Conservation (phyloP, 1,140 invertebrate genomes). For the Lethrus apterus region DNA sequence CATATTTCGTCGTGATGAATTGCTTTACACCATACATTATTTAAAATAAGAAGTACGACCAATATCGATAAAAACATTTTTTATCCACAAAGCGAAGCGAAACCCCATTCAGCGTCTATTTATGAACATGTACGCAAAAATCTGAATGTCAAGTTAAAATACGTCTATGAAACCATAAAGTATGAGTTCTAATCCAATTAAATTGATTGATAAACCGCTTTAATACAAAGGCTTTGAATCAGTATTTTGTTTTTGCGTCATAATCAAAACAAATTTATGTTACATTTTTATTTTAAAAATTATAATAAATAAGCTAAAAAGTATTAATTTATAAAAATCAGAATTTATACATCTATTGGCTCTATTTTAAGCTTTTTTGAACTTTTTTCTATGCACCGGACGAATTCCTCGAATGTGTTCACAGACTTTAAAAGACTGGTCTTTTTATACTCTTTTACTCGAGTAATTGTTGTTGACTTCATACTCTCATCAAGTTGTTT, state of each 20-base stretch:
- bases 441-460: constrained; percentile 67
- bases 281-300: not conserved
- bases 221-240: too few relatives aligned
- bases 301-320: not conserved
- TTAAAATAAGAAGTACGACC: not conserved
- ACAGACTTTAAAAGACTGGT: constrained; percentile 63
- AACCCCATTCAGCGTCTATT: not conserved
- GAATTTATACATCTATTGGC: too few relatives aligned
- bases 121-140: not conserved
- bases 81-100: not conserved
- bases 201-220: too few relatives aligned
- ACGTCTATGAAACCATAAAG: not conserved
- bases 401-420: constrained; percentile 65
- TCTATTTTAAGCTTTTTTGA: constrained; percentile 16
- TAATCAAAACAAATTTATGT: not conserved
- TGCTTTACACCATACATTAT: not conserved
- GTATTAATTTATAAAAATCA: too few relatives aligned
- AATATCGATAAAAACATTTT: not conserved
- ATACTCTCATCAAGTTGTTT: constrained; percentile 40
- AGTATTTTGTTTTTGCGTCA: too few relatives aligned
- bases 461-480: constrained; percentile 33
- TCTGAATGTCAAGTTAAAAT: not conserved
- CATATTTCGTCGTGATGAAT: constrained; percentile 46
- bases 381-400: constrained; percentile 50
- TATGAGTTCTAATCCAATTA: not conserved